Evolutionary conservation across 2,113 vertebrate genomes (phyloP).

Genomic region (Oxygymnocypris stewartii): DNA sequence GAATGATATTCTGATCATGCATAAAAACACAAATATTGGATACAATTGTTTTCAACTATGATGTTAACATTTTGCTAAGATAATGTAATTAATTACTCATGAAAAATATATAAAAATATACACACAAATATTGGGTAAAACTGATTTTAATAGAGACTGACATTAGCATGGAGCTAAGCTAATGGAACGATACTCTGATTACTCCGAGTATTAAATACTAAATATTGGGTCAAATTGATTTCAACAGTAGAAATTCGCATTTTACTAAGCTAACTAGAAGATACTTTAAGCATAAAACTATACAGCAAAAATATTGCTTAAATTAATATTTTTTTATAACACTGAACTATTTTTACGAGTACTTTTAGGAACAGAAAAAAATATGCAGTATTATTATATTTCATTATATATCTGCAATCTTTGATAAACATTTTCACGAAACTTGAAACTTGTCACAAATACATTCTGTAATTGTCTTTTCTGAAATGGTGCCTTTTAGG

Average conservation of each 20-base stretch:
- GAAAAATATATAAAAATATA: background rate
- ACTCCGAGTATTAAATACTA: no score
- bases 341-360: background rate
- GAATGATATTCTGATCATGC: no score
- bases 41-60: background rate
- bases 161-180: background rate
- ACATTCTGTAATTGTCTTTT: background rate
- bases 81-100: background rate
- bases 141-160: background rate
- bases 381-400: background rate
- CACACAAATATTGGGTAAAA: background rate
- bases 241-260: background rate
- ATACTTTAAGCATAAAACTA: background rate
- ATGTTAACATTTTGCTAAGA: background rate
- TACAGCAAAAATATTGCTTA: background rate
- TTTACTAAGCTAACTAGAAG: background rate
- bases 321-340: background rate
- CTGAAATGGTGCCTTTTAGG: background rate
- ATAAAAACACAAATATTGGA: background rate
- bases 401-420: background rate
- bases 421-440: background rate
- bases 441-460: no score
- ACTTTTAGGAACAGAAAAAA: background rate
- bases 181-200: background rate
- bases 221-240: background rate